Conservation (phyloP, 2,113 vertebrate genomes). For the Hemichromis elongatus region DNA sequence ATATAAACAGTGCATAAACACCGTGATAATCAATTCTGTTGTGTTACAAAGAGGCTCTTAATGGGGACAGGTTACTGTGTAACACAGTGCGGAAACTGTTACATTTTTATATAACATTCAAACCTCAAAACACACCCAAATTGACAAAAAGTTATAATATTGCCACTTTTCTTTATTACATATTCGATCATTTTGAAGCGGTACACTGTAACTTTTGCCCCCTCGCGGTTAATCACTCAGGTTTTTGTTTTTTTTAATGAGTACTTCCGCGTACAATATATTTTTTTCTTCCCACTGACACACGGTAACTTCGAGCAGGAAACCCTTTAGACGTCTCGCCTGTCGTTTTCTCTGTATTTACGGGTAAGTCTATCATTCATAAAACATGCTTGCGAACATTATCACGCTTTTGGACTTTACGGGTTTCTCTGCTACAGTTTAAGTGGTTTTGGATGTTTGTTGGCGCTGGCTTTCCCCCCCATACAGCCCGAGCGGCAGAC, state of each 20-base stretch:
- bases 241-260: not conserved
- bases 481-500: slow-evolving; percentile 15
- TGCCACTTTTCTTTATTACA: not conserved
- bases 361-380: slow-evolving; percentile 57
- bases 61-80: slow-evolving; percentile 67
- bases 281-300: slow-evolving; percentile 56
- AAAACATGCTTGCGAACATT: accelerated
- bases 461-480: not conserved
- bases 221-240: not conserved
- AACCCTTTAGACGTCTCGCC: slow-evolving; percentile 47
- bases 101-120: not conserved
- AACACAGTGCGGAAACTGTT: slow-evolving; percentile 66
- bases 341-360: slow-evolving; percentile 38
- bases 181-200: not conserved
- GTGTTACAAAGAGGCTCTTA: no score
- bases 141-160: not conserved
- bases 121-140: slow-evolving; percentile 13
- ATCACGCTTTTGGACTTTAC: not conserved
- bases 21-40: not conserved
- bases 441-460: not conserved
- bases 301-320: slow-evolving; percentile 71
- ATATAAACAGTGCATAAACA: not conserved
- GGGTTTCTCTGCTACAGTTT: not conserved
- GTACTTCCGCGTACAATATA: slow-evolving; percentile 75
- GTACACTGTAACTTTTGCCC: not conserved